These are phyloP conservation scores for Gavia stellata DNA, from an alignment of 2,113 vertebrate species.

Conservation along the genomic window DNA sequence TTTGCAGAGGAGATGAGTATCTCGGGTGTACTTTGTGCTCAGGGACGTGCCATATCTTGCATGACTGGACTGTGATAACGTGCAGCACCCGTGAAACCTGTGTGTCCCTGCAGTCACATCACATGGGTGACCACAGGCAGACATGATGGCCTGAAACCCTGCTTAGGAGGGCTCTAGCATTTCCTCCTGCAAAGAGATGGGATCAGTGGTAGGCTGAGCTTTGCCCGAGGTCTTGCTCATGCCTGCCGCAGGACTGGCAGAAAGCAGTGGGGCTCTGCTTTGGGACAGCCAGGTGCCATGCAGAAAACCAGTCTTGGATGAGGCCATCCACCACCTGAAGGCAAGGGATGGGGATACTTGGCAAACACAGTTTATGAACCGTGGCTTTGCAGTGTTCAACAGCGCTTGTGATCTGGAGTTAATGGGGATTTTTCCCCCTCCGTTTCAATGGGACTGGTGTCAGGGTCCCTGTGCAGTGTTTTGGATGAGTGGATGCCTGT, in stretches of 20 bases:
- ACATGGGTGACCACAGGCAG: background rate
- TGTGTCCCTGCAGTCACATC: background rate
- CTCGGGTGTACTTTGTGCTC: background rate
- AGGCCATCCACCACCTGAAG: background rate
- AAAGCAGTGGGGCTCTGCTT: background rate
- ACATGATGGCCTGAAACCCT: accelerated
- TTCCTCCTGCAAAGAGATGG: background rate
- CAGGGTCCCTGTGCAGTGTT: background rate
- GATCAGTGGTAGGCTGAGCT: background rate
- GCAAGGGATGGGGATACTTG: background rate
- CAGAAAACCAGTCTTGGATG: background rate
- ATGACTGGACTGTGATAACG: background rate
- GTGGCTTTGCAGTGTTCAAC: background rate
- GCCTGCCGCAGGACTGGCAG: background rate
- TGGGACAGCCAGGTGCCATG: background rate
- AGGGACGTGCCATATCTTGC: background rate
- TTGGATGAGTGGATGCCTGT: background rate
- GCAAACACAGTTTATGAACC: background rate
- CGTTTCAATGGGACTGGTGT: background rate
- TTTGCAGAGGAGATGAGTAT: background rate
- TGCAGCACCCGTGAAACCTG: background rate
- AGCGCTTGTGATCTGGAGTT: background rate
- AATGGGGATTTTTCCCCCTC: background rate
- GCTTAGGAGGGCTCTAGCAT: background rate
- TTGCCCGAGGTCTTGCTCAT: background rate